Evolutionary conservation across 2,888 invertebrate genomes (phyloP), one percentile per base, ranked within the genome.

Genomic region (Philereme vetulata): DNA sequence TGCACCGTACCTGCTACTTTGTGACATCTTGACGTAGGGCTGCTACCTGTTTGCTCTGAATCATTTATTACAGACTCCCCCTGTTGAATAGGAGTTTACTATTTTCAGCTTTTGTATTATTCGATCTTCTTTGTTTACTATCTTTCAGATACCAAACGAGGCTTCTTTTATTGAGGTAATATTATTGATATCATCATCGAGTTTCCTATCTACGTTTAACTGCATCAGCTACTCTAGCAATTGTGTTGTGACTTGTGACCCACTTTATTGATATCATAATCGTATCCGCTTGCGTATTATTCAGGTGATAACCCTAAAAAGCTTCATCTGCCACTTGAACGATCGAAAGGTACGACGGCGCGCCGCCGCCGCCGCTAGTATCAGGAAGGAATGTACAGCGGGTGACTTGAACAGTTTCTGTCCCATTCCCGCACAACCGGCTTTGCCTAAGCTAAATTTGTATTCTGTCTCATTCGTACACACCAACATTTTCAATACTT

Each of bases 271-370:
- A 60, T n/a, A 56, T 49, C 35, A 43, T 59, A 47, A 62, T 62
- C 40, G 38, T 42, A 38, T 51, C 51, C 38, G 40, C 60, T 60
- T 62, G 62, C 70, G 70, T 71, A 76, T 73, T 73, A 73, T 81
- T 77, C 75, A 81, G 69, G 81, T 85, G 89, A 81, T 86, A 90
- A 76, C 92, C 92, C 92, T 92, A 84, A 88, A 67, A 88, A 86
- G 88, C 88, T 90, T 91, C 91, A 92, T 91, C 92, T 90, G 91
- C 91, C 91, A 92, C 91, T 92, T 90, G 91, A 92, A 88, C 91
- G 92, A 91, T 92, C 91, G 92, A 92, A 92, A 91, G 92, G 92
- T 91, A 92, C 90, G 88, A 86, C 88, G 82, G 86, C 21, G 21
- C 21, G 38, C 38, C 38, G 38, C 6, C 86, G 82, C 80, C 81